These are phyloP conservation scores for Pharmacophagus antenor DNA, from an alignment of 2,888 invertebrate genomes.

Conservation along the genomic window DNA sequence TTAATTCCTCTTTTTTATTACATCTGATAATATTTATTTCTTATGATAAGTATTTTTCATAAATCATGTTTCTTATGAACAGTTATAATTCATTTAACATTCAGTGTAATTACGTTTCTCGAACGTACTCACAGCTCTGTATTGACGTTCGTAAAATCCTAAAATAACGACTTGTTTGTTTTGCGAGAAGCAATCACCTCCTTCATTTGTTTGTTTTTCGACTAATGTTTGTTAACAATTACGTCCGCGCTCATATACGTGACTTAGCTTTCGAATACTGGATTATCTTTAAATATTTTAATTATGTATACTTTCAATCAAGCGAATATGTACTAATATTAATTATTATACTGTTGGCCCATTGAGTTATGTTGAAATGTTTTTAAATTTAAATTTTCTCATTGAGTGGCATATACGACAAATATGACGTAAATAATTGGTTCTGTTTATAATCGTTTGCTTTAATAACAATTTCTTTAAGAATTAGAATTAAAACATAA, in stretches of 20 bases:
- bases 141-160: not conserved
- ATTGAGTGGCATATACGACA: not conserved
- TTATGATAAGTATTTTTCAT: no score
- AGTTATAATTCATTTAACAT: no score
- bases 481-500: no score
- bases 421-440: no score
- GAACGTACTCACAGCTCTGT: not conserved
- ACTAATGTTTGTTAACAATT: constrained; percentile 13
- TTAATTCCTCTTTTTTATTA: no score
- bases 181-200: not conserved
- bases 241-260: not conserved
- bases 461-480: not conserved
- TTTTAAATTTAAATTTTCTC: not conserved
- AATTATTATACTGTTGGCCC: not conserved
- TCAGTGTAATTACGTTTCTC: not conserved
- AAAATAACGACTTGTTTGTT: not conserved
- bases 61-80: no score
- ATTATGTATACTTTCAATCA: not conserved
- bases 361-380: not conserved
- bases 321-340: not conserved
- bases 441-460: not conserved
- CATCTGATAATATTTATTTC: no score
- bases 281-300: constrained; percentile 13
- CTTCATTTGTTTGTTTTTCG: not conserved
- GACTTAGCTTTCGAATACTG: not conserved